Evolutionary conservation across 2,797 vertebrate species (phyloP).

Genomic region (Cirrhinus mrigala): DNA sequence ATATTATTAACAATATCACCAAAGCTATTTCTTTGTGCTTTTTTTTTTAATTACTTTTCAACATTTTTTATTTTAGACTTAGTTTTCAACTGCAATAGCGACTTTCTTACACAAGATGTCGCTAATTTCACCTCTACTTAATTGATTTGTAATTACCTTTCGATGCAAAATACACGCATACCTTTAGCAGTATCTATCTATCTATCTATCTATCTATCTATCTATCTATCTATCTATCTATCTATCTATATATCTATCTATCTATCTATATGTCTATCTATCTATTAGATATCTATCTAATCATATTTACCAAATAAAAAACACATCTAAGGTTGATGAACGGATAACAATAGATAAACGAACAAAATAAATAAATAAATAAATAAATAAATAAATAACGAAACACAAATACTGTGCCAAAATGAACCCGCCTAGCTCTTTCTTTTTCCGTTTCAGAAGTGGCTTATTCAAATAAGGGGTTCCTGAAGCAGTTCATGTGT

Average conservation of each 20-base stretch:
- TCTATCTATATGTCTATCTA: not conserved
- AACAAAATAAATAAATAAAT: no score
- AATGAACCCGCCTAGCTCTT: no score
- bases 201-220: not conserved
- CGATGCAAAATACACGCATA: not conserved
- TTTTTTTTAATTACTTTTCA: no score
- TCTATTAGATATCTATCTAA: not conserved
- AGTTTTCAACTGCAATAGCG: not conserved
- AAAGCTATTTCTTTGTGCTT: no score
- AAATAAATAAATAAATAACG: not conserved
- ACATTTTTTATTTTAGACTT: not conserved
- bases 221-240: not conserved
- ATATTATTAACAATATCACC: not conserved
- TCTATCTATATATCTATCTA: not conserved
- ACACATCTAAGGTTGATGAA: not conserved
- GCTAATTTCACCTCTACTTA: not conserved
- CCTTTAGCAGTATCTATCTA: not conserved
- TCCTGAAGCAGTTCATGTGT: not conserved
- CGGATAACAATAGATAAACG: not conserved
- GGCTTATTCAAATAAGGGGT: not conserved
- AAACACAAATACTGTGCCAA: not conserved
- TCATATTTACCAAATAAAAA: not conserved
- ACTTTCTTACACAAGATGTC: slow-evolving; percentile 7
- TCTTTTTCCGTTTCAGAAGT: not conserved
- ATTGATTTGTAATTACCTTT: not conserved